phyloP scores from a whole-genome alignment of 2,113 vertebrate species.

The Eolophus roseicapilla region DNA sequence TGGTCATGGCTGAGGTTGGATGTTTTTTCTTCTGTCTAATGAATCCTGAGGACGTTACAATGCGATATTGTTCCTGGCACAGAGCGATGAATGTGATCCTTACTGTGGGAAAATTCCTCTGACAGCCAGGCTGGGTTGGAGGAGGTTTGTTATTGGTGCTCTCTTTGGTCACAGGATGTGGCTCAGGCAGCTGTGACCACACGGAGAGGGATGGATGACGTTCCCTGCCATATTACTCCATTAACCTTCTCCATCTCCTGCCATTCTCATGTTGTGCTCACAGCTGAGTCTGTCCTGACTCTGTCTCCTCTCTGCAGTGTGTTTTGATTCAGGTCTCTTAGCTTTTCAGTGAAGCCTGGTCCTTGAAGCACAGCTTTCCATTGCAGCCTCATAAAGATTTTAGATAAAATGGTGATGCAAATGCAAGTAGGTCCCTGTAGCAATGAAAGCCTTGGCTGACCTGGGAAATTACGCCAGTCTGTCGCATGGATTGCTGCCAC shows the following conservation, averaged over 20 bases:
- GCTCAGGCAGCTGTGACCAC: neutral
- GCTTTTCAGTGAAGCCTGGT: neutral
- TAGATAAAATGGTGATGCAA: neutral
- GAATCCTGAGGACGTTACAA: neutral
- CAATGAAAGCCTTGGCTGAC: neutral
- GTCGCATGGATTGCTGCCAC: neutral
- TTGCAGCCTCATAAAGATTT: neutral
- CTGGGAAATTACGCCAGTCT: neutral
- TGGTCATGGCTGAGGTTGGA: neutral
- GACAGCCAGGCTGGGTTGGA: neutral
- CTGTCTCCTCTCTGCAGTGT: neutral
- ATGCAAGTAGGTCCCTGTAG: neutral
- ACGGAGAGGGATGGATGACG: neutral
- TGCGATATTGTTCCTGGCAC: conserved; percentile 23
- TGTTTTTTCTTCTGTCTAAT: neutral
- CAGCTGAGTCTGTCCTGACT: neutral
- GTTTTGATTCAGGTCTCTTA: neutral
- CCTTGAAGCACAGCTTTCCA: neutral
- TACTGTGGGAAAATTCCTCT: conserved; percentile 39
- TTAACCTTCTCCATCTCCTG: neutral
- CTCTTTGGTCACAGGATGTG: neutral
- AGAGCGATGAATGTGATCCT: neutral
- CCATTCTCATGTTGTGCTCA: neutral
- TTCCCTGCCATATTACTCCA: neutral
- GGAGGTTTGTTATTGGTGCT: neutral